These are phyloP conservation scores for Stegophylla sp. DNA, from an alignment of 2,888 invertebrate genomes.

Conservation along the genomic window DNA sequence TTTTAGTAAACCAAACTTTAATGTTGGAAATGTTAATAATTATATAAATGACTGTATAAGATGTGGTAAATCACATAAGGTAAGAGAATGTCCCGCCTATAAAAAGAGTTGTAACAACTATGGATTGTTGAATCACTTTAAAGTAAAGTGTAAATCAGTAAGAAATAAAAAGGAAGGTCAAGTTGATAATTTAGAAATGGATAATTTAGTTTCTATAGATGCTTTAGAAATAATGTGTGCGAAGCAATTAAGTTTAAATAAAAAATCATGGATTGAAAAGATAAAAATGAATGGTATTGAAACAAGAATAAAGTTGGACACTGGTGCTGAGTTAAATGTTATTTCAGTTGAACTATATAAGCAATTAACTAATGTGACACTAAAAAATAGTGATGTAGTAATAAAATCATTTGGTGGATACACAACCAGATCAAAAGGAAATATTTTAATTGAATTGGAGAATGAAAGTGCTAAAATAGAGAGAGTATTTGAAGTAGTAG, in stretches of 20 bases:
- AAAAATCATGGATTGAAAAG: not conserved
- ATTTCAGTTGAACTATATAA: not conserved
- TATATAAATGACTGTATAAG: not conserved
- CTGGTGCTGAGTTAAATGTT: not conserved
- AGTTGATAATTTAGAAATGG: not conserved
- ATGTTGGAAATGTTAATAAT: too few relatives aligned
- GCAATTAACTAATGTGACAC: not conserved
- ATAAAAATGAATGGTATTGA: constrained; percentile 5
- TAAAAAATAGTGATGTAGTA: not conserved
- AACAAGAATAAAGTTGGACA: not conserved
- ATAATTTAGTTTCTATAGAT: not conserved
- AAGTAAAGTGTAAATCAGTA: not conserved
- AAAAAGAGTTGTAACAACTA: not conserved
- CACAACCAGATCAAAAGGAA: not conserved
- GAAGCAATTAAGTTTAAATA: not conserved
- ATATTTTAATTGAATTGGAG: not conserved
- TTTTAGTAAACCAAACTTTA: not conserved
- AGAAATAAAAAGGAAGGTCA: not conserved
- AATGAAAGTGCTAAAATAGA: constrained; percentile 23
- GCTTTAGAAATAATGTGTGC: not conserved
- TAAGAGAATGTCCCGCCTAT: not conserved
- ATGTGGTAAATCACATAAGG: not conserved
- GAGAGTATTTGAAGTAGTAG: too few relatives aligned
- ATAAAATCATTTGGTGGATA: constrained; percentile 15
- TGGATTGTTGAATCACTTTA: not conserved